A percentile compares a stretch with the other conserved stretches of the same genome.
Conservation (phyloP, 2,888 invertebrate genomes). For the Macaria notata region DNA sequence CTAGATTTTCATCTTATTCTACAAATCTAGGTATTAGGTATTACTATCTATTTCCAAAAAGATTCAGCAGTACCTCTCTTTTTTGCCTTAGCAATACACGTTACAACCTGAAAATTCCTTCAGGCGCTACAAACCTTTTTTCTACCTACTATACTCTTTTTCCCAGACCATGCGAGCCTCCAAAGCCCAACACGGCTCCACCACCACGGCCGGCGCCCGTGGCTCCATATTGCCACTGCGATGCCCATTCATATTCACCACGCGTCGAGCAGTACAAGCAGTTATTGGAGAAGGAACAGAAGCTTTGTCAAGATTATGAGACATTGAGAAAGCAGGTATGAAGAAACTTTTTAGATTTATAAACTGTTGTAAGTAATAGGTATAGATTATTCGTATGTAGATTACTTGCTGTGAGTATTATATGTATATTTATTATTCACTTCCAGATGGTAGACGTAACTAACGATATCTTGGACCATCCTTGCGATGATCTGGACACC, state of each 20-base stretch:
- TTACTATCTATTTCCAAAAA: too few relatives aligned
- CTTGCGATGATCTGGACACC: constrained; percentile 83
- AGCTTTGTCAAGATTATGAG: constrained; percentile 80
- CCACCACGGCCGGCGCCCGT: constrained; percentile 75
- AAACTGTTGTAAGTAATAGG: too few relatives aligned
- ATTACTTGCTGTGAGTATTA: too few relatives aligned
- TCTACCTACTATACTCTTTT: background rate
- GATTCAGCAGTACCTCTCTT: too few relatives aligned
- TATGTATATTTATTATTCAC: too few relatives aligned
- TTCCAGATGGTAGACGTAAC: constrained; percentile 82
- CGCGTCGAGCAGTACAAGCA: constrained; percentile 84
- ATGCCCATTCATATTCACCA: constrained; percentile 83
- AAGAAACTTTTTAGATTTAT: background rate
- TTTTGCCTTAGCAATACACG: background rate
- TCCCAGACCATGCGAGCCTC: constrained; percentile 83
- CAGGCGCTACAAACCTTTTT: background rate
- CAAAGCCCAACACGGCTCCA: constrained; percentile 70
- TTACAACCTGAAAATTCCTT: background rate
- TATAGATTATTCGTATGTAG: too few relatives aligned
- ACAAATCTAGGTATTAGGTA: too few relatives aligned
- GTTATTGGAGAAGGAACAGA: constrained; percentile 82
- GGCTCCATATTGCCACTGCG: constrained; percentile 85
- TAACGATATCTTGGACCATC: constrained; percentile 84
- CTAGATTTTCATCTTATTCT: too few relatives aligned
- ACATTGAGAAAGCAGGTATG: constrained; percentile 65